Base-by-base conservation (phyloP, 2,113 vertebrate species). In the Aramus guarauna region DNA sequence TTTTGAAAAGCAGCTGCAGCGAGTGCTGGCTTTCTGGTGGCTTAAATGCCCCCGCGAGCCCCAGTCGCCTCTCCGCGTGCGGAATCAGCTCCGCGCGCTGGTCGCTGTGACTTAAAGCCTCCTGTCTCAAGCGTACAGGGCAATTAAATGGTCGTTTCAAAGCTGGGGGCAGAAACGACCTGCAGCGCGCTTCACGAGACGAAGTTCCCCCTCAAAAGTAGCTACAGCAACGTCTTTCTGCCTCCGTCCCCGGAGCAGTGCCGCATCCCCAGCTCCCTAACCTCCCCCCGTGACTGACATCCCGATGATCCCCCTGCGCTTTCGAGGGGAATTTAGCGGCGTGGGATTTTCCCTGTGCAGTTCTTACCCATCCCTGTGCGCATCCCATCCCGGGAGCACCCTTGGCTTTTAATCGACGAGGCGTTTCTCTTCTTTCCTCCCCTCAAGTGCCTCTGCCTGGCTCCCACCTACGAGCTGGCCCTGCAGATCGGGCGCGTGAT, bases 391-490 rank as follows among this genome's bases (percentile, higher is more conserved):
- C 0, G 1, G 58, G 9, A 21, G 50, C 7, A 1, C 30, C 39
- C 21, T 53, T 2, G 2, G 19, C 59, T 72, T 83, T 29, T 22
- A 4, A 12, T 43, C 45, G 45, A 2, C 2, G 17, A 34, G 37
- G 24, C 1, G 1, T 18, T 64, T 7, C 50, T 32, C 36, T 56
- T 16, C 6, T 76, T 55, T 62, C 4, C n/a, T n/a, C 36, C 74
- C 58, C 18, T 16, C 7, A 77, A 98, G 98, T 98, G 98, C 87
- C 98, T 98, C 64, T 98, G 98, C 85, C 64, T 98, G 88, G 97
- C 98, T 85, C 98, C 98, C 52, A 98, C 98, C 64, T 98, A 97
- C 1, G 98, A 98, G 88, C 64, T 98, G 95, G 98, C 98, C 55
- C 91, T 98, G 93, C 98, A 98, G 79, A 98, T 98, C 2, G 98